These are phyloP conservation scores for Platycercus adscitus DNA, from an alignment of 2,113 vertebrate genomes.

Conservation along the genomic window DNA sequence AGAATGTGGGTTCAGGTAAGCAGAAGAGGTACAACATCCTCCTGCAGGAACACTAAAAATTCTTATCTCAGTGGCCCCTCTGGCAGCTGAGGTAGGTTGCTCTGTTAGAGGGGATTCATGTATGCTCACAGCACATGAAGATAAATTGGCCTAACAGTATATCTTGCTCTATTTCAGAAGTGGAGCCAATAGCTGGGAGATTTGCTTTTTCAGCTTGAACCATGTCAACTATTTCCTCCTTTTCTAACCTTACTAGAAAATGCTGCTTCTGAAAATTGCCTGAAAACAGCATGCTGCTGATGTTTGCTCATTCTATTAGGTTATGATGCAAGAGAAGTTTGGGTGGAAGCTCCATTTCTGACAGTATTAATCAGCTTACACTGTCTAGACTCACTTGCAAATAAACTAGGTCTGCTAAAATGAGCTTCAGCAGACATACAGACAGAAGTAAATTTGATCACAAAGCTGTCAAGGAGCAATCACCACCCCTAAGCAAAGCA, in stretches of 20 bases:
- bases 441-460: background rate
- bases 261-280: background rate
- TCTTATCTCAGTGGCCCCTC: too few relatives aligned
- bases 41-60: background rate
- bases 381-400: background rate
- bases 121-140: background rate
- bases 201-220: background rate
- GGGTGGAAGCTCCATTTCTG: background rate
- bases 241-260: too few relatives aligned
- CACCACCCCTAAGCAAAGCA: background rate
- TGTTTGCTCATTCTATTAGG: background rate
- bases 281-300: background rate
- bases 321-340: background rate
- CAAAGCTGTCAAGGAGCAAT: background rate
- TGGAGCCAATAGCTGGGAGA: background rate
- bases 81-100: rapidly evolving
- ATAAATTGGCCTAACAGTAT: background rate
- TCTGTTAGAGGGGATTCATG: too few relatives aligned
- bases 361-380: background rate
- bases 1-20: rapidly evolving
- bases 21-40: background rate
- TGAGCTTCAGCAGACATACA: background rate
- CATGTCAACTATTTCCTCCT: background rate
- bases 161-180: rapidly evolving
- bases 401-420: background rate